These are phyloP conservation scores for Trachemys scripta DNA, from an alignment of 2,113 vertebrate genomes.

Conservation along the genomic window DNA sequence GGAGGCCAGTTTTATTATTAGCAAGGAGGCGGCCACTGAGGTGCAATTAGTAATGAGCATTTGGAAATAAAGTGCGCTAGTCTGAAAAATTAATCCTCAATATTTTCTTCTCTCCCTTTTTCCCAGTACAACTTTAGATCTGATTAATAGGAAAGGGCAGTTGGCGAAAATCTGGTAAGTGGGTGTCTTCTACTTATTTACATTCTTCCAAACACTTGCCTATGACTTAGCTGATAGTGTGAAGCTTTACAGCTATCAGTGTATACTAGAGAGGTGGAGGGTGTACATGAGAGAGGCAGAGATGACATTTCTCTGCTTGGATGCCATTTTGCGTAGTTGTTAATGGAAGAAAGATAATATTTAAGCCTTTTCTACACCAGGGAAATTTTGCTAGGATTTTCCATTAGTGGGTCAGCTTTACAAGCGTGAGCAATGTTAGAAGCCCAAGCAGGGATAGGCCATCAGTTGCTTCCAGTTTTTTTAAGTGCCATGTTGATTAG, in stretches of 20 bases:
- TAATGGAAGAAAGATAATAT: background rate
- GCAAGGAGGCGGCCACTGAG: background rate
- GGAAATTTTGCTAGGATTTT: background rate
- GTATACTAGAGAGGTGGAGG: accelerated
- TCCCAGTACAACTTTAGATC: background rate
- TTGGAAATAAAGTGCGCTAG: background rate
- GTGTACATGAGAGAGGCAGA: accelerated
- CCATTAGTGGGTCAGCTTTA: background rate
- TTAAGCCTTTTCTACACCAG: background rate
- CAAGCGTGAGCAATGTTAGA: background rate
- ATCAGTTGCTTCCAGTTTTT: background rate
- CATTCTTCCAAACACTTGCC: background rate
- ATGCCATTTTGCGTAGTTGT: background rate
- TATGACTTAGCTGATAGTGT: background rate
- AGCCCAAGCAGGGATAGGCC: background rate
- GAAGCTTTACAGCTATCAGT: background rate
- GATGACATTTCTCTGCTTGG: background rate
- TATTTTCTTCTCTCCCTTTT: background rate
- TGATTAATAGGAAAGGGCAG: background rate
- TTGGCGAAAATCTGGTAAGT: background rate
- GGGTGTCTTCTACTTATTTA: background rate
- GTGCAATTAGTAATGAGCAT: background rate
- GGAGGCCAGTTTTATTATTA: background rate
- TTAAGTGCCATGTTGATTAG: background rate
- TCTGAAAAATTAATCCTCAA: background rate